Evolutionary conservation across 2,888 invertebrate genomes (phyloP), one percentile per base, ranked within the genome.

Genomic region (Nebria brevicollis): DNA sequence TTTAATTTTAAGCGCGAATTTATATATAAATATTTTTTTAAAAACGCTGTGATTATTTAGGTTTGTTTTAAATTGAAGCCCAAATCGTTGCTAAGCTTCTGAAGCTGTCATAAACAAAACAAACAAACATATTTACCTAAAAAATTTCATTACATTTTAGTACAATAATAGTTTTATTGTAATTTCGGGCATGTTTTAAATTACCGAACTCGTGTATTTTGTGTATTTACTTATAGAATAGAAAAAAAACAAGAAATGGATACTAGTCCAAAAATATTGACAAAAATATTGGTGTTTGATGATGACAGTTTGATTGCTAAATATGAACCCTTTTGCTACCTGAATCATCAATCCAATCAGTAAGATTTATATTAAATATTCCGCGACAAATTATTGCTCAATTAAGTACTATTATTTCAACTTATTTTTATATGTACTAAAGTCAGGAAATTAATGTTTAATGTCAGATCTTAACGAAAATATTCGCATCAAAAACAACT

Each of bases 121-220:
- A 54, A 8, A 54, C 54, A 54, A 54, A 54, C 54, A 54, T 54
- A 7, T 54, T 54, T 54, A 54, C 54, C 54, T 13, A 54, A 54
- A 54, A 76, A 76, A 76, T 65, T 76, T 76, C 65, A 65, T 76
- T 76, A 76, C 66, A 26, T 54, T 76, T 76, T 20, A n/a, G 66
- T 66, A 65, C 41, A 76, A 34, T 65, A 75, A 65, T 66, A 43
- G 20, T 68, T 68, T 15, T 68, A 68, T 68, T 68, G 68, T 13
- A 68, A 68, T 76, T 76, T 76, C 76, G 65, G 76, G 76, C 76
- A 66, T 76, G n/a, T 15, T 34, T 34, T 20, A 76, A 76, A 76
- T 76, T 76, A 75, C 15, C 66, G n/a, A 54, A 54, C 54, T 54
- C 54, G 13, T 2, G 54, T 54, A 54, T 54, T 54, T 54, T 54